phyloP scores from a whole-genome alignment of 2,888 invertebrate species.

The Synergus itoensis region DNA sequence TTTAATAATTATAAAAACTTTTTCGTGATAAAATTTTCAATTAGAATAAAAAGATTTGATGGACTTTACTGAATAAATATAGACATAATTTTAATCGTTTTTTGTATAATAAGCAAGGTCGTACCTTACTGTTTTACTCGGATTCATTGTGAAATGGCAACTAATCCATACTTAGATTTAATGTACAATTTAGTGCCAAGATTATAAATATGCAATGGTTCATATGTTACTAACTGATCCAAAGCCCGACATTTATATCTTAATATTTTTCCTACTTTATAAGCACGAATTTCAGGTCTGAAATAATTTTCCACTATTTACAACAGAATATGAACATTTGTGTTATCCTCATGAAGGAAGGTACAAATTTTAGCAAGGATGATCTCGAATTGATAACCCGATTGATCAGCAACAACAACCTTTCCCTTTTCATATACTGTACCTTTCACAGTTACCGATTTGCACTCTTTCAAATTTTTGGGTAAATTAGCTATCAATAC shows the following conservation, averaged over 20 bases:
- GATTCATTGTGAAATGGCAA: background rate
- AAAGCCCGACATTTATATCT: slow-evolving; percentile 47
- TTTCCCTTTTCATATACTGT: slow-evolving; percentile 48
- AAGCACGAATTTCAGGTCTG: slow-evolving; percentile 43
- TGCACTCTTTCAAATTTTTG: slow-evolving; percentile 39
- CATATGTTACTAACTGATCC: slow-evolving; percentile 43
- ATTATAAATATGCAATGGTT: slow-evolving; percentile 52
- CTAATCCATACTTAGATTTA: slow-evolving; percentile 50
- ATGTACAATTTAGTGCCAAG: slow-evolving; percentile 46
- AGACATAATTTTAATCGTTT: too few species aligned
- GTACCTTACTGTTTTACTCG: background rate
- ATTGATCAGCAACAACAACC: slow-evolving; percentile 9
- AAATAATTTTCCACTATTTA: slow-evolving; percentile 48
- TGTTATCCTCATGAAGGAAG: slow-evolving; percentile 26
- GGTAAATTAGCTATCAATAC: background rate
- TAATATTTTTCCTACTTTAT: slow-evolving; percentile 42
- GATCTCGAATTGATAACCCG: slow-evolving; percentile 47
- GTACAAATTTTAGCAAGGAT: slow-evolving; percentile 48
- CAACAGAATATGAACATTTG: slow-evolving; percentile 44
- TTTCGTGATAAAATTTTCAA: too few species aligned
- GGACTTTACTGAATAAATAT: too few species aligned
- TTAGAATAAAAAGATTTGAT: too few species aligned
- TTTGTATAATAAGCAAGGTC: background rate
- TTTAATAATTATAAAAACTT: too few species aligned
- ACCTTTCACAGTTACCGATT: slow-evolving; percentile 46